Evolutionary conservation across 2,797 vertebrate species (phyloP), one percentile per base, ranked within the genome.

Genomic region (Ispidina picta): DNA sequence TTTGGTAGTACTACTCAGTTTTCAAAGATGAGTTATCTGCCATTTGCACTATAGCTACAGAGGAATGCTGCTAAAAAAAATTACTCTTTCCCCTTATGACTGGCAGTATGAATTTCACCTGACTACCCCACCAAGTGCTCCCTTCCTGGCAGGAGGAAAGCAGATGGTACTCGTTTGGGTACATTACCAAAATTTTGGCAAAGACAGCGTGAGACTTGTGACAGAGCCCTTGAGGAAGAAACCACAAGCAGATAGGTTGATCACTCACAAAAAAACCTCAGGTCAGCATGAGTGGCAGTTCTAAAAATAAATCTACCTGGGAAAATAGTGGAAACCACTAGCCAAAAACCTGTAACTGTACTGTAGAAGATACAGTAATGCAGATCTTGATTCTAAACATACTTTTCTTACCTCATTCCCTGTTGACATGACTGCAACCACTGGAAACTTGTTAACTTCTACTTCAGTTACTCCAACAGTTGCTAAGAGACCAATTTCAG

Each of bases 361-460:
- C 70, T 5, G 2, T 71, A 68, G 70, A 84, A 76, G 18, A 14
- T 23, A 46, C 0, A 60, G 21, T 54, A 80, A 68, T 74, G 86
- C 26, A 87, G 35, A 68, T 21, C 31, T 48, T 54, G 62, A 87
- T 65, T 87, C 63, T 52, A 64, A 88, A 89, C 8, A 44, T 71
- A 80, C 31, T 83, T 88, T 91, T 93, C 92, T 98, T 96, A 99
- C 99, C 98, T 99, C 99, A 84, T 99, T 99, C 93, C 99, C 99
- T 93, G 99, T 99, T 93, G 99, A 99, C 99, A 99, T 99, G 93
- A 99, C 98, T 37, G 99, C 99, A 95, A 99, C 99, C 90, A 99
- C 99, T 19, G 99, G 99, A 96, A 99, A 99, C 96, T 99, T 99
- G 97, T 99, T 99, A 95, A 99, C 99, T 97, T 99, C 99, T 97